Percentiles rank a stretch among this genome's conserved stretches.
phyloP scores from a whole-genome alignment of 2,888 invertebrate species.

The Schrankia costaestrigalis region DNA sequence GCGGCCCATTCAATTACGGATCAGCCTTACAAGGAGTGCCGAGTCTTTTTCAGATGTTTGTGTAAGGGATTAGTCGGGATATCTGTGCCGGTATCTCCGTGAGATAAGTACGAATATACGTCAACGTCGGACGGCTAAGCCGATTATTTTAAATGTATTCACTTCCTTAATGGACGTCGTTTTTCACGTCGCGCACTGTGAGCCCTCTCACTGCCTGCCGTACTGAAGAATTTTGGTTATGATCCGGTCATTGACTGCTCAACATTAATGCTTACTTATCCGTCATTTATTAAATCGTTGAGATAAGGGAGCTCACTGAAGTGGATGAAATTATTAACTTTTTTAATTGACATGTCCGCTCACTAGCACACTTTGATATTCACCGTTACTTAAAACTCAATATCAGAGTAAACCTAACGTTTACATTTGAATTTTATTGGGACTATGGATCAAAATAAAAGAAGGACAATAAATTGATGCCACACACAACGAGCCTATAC shows the following conservation, averaged over 20 bases:
- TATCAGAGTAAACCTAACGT: too few species aligned
- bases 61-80: slow-evolving; percentile 77
- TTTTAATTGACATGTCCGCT: slow-evolving; percentile 38
- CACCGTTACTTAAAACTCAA: too few species aligned
- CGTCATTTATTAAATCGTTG: slow-evolving; percentile 65
- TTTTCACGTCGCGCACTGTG: slow-evolving; percentile 70
- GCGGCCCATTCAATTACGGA: slow-evolving; percentile 74
- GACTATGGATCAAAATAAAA: slow-evolving; percentile 8
- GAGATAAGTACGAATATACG: slow-evolving; percentile 81
- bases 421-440: too few species aligned
- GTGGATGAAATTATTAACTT: slow-evolving; percentile 39
- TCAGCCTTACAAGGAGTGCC: slow-evolving; percentile 73
- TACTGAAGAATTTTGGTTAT: slow-evolving; percentile 77
- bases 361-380: slow-evolving; percentile 17
- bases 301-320: slow-evolving; percentile 39
- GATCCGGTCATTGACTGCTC: slow-evolving; percentile 77
- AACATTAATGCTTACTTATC: slow-evolving; percentile 65
- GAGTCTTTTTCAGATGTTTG: slow-evolving; percentile 79
- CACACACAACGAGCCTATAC: slow-evolving; percentile 30
- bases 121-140: slow-evolving; percentile 80
- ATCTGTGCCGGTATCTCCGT: slow-evolving; percentile 79
- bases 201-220: slow-evolving; percentile 66
- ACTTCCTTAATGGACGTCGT: slow-evolving; percentile 80
- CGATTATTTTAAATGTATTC: slow-evolving; percentile 82
- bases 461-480: slow-evolving; percentile 11